Conservation (phyloP, 2,113 vertebrate species). For the Rattus rattus region DNA sequence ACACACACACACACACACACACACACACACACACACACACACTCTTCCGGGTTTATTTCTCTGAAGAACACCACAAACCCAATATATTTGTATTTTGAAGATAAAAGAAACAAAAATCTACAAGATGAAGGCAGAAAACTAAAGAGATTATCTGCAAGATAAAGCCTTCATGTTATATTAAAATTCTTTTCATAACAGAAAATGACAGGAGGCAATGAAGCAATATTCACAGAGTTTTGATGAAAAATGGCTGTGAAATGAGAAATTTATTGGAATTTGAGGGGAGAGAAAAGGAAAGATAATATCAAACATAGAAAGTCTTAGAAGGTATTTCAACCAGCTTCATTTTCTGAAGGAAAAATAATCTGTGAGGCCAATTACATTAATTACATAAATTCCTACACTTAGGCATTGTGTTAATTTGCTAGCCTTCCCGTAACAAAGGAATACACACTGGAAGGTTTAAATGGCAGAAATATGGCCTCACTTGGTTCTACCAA, state of each 20-base stretch:
- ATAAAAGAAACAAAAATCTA: constrained; percentile 41
- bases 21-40: not conserved
- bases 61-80: not conserved
- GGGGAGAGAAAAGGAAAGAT: constrained; percentile 35
- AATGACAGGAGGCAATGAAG: constrained; percentile 46
- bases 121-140: not conserved
- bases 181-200: constrained; percentile 51
- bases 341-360: not conserved
- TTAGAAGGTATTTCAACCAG: constrained; percentile 28
- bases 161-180: constrained; percentile 48
- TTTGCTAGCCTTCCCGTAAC: not conserved
- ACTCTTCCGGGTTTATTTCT: not conserved
- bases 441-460: not conserved
- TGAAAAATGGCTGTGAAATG: constrained; percentile 35
- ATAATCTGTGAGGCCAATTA: not conserved
- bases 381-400: not conserved
- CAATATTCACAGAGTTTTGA: constrained; percentile 20
- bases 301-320: not conserved
- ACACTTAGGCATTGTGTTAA: not conserved
- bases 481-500: not conserved
- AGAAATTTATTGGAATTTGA: not conserved
- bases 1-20: not conserved
- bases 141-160: constrained; percentile 40
- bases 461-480: not conserved
- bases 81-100: constrained; percentile 24